Conservation (phyloP, 2,888 invertebrate genomes). For the Dyspetes luteomarginatus region DNA sequence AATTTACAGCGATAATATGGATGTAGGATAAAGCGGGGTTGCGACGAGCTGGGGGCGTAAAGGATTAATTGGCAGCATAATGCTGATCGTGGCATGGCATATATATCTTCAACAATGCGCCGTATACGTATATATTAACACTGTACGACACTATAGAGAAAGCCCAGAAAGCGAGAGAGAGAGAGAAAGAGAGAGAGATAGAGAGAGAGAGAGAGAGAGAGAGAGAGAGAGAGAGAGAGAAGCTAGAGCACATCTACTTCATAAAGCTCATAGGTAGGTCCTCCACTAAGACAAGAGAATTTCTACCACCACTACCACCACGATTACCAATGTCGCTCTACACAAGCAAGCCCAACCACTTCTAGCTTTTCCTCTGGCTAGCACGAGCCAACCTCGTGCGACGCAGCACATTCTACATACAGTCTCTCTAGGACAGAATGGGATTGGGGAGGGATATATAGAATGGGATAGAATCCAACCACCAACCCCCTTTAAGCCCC, state of each 20-base stretch:
- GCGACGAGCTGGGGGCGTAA: neutral
- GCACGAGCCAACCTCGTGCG: slow-evolving; percentile 52
- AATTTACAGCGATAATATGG: slow-evolving; percentile 58
- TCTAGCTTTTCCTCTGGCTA: slow-evolving; percentile 12
- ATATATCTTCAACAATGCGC: slow-evolving; percentile 26
- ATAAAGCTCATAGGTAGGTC: slow-evolving; percentile 57
- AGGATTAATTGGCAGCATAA: slow-evolving; percentile 62
- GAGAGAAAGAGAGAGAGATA: neutral
- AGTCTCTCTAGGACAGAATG: slow-evolving; percentile 7
- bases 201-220: neutral
- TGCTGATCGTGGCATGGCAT: slow-evolving; percentile 59
- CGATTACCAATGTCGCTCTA: slow-evolving; percentile 17
- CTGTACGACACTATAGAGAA: slow-evolving; percentile 11
- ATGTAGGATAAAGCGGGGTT: slow-evolving; percentile 25
- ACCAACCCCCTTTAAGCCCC: slow-evolving; percentile 43
- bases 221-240: slow-evolving; percentile 5
- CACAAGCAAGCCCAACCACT: slow-evolving; percentile 4
- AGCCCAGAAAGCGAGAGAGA: slow-evolving; percentile 6
- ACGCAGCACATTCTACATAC: slow-evolving; percentile 18
- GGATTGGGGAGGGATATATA: slow-evolving; percentile 4
- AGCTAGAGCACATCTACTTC: slow-evolving; percentile 44
- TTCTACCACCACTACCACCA: slow-evolving; percentile 29
- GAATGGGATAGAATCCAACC: slow-evolving; percentile 33
- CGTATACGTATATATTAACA: slow-evolving; percentile 7
- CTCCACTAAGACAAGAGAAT: slow-evolving; percentile 54